Base-by-base conservation (phyloP, 2,888 invertebrate species). In the Drosophila multiciliata region DNA sequence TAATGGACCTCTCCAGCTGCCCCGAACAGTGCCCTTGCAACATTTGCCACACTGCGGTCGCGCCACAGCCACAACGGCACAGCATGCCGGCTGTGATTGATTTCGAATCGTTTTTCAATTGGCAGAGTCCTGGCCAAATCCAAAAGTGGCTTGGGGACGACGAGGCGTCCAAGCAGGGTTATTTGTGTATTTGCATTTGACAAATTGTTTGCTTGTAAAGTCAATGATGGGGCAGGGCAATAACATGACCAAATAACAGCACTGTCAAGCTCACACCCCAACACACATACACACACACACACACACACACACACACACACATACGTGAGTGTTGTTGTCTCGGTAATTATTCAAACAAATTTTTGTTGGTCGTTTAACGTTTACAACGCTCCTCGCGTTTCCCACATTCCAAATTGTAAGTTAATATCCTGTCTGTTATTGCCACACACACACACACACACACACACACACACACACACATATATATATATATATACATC, bases 341-440 rank as follows among this genome's bases (percentile, higher is more conserved):
- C 83, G 89, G 87, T 87, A 87, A 87, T 87, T 87, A 87, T 89
- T 87, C 87, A 87, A 87, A 90, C 73, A 75, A 75, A 75, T 78
- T 87, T 84, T 84, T 79, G 77, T 84, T 77, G 77, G 73, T 70
- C 65, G 72, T 74, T 83, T 78, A 83, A 79, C 81, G 53, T 78
- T 71, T 78, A 70, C 65, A 71, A 55, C 65, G 61, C 78, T 65
- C 65, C 35, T 63, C 69, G 70, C 63, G 60, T 75, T 68, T 29
- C 33, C 35, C 54, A 58, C 55, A 60, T 35, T 80, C 67, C 62
- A 75, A 82, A 80, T 88, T 79, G 90, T 81, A 88, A 90, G 87
- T 87, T 87, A 87, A 90, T 87, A 87, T 87, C 90, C 87, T 90
- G 87, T 87, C 87, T 87, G 90, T 90, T 88, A 87, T 85, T 85